Evolutionary conservation across 1,140 invertebrate species (phyloP).

Genomic region (Ericerus pela): DNA sequence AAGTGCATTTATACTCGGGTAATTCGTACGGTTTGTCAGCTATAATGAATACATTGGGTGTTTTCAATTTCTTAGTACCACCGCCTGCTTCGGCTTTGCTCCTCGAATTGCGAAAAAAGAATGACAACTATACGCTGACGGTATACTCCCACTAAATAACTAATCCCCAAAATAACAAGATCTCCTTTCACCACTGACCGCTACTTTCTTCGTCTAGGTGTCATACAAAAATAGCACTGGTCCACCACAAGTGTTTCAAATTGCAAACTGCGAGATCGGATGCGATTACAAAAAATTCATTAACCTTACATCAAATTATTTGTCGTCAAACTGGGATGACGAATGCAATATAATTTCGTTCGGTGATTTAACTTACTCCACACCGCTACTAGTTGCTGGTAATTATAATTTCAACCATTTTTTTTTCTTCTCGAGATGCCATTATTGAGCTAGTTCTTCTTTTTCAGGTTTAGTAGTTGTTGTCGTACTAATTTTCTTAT

Average conservation of each 20-base stretch:
- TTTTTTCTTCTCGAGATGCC: neutral
- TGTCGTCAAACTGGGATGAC: neutral
- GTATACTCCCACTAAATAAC: neutral
- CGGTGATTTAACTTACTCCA: conserved; percentile 1
- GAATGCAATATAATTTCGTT: neutral
- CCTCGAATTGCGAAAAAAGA: neutral
- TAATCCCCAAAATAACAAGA: neutral
- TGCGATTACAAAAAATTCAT: conserved; percentile 2
- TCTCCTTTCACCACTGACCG: neutral
- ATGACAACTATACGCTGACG: neutral
- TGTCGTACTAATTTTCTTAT: neutral
- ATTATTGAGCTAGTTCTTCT: neutral
- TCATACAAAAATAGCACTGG: conserved; percentile 1
- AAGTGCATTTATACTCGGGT: neutral
- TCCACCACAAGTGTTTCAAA: neutral
- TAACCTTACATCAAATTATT: neutral
- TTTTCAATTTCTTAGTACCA: neutral
- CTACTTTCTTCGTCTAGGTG: conserved; percentile 7
- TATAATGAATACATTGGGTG: conserved; percentile 4
- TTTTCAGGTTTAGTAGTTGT: neutral
- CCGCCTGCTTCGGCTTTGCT: neutral
- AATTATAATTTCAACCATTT: neutral
- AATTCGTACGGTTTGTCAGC: neutral
- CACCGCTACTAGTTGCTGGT: neutral
- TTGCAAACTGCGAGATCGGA: neutral